A percentile compares a stretch with the other conserved stretches of the same genome.
Conservation (phyloP, 2,797 vertebrate species). For the Graptemys geographica region DNA sequence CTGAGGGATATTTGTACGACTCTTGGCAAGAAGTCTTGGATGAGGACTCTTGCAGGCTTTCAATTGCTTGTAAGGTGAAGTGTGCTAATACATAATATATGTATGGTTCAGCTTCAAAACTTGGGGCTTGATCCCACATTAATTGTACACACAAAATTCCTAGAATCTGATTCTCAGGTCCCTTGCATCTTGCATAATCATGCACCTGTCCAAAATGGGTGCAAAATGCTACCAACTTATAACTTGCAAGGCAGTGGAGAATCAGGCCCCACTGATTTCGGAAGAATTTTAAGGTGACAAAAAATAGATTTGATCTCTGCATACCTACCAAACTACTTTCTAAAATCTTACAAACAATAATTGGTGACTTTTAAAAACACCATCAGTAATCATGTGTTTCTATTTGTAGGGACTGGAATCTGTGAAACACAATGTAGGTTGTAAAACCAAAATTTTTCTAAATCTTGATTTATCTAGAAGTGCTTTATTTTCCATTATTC, state of each 20-base stretch:
- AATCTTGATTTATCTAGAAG: background rate
- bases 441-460: background rate
- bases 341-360: background rate
- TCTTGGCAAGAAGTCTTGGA: background rate
- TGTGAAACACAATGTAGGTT: background rate
- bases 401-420: background rate
- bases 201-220: background rate
- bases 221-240: background rate
- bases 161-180: background rate
- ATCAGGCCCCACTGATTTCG: background rate
- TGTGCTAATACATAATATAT: background rate
- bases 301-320: background rate
- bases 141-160: background rate
- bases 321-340: background rate
- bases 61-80: background rate
- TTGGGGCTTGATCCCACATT: background rate
- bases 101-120: background rate
- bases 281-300: background rate
- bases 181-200: background rate
- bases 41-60: background rate
- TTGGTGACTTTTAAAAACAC: background rate
- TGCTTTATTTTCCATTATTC: background rate
- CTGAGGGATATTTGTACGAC: slow-evolving; percentile 4
- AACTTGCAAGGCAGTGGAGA: background rate
- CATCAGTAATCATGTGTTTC: background rate